Conservation (phyloP, 2,888 invertebrate species). For the Caenorhabditis sp. region DNA sequence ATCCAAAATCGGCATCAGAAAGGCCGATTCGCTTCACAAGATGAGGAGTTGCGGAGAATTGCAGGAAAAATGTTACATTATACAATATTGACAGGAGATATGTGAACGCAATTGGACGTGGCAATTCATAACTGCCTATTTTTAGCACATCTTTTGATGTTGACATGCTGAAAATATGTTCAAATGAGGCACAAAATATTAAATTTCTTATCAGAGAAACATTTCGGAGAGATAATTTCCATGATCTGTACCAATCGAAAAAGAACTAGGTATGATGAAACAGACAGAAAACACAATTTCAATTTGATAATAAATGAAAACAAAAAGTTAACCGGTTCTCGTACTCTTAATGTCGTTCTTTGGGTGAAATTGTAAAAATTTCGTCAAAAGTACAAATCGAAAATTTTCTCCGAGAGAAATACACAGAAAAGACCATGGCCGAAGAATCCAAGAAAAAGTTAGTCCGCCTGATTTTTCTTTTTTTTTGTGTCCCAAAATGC, state of each 20-base stretch:
- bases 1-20: conserved; percentile 54
- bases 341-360: too few species aligned
- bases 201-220: not conserved
- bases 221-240: too few species aligned
- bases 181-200: conserved; percentile 2
- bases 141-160: conserved; percentile 13
- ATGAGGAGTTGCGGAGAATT: conserved; percentile 54
- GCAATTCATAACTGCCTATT: conserved; percentile 33
- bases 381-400: not conserved
- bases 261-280: conserved; percentile 1
- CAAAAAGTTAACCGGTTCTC: not conserved
- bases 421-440: not conserved
- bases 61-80: conserved; percentile 60
- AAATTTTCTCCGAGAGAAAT: not conserved
- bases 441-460: not conserved
- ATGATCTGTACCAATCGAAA: not conserved
- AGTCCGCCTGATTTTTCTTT: not conserved
- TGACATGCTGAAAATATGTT: conserved; percentile 9
- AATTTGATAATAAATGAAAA: not conserved
- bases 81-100: conserved; percentile 56
- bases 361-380: not conserved
- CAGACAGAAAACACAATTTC: not conserved
- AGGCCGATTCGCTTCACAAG: conserved; percentile 49
- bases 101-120: conserved; percentile 48
- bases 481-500: not conserved